Conservation (phyloP, 1,140 invertebrate species). For the Ceratina calcarata region DNA sequence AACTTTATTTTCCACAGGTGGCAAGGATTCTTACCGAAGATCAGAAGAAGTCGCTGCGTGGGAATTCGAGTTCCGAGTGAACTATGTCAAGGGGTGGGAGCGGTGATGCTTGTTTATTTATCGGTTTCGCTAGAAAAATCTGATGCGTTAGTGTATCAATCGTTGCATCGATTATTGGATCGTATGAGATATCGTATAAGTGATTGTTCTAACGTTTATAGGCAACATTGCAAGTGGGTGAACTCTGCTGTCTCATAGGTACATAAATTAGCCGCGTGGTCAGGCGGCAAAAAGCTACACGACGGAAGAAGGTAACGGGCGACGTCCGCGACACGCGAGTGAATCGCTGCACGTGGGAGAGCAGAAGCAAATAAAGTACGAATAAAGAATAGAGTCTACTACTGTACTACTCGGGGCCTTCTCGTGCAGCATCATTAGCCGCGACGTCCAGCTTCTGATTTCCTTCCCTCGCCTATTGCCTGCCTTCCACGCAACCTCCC, state of each 20-base stretch:
- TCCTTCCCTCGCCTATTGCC: constrained; percentile 19
- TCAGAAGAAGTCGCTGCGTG: neutral
- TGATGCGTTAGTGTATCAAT: too few species aligned
- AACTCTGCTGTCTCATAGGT: constrained; percentile 22
- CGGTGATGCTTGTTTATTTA: neutral
- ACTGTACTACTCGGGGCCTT: constrained; percentile 19
- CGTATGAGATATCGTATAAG: too few species aligned
- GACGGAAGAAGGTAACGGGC: constrained; percentile 32
- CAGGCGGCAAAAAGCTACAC: constrained; percentile 32
- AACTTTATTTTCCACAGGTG: constrained; percentile 59
- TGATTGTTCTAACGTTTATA: too few species aligned
- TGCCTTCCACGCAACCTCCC: neutral
- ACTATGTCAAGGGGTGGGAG: constrained; percentile 20
- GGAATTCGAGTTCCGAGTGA: constrained; percentile 33
- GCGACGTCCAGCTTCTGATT: constrained; percentile 44
- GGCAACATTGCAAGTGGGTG: neutral
- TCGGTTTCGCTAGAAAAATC: neutral
- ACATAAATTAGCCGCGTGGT: constrained; percentile 37
- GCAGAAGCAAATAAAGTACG: constrained; percentile 35
- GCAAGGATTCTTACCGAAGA: neutral
- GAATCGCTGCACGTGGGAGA: constrained; percentile 34
- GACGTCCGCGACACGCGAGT: constrained; percentile 42
- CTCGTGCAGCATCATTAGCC: constrained; percentile 49
- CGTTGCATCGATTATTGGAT: too few species aligned
- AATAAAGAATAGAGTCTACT: constrained; percentile 49